Base-by-base conservation (phyloP, 2,888 invertebrate genomes). In the Drosophila percnosoma region DNA sequence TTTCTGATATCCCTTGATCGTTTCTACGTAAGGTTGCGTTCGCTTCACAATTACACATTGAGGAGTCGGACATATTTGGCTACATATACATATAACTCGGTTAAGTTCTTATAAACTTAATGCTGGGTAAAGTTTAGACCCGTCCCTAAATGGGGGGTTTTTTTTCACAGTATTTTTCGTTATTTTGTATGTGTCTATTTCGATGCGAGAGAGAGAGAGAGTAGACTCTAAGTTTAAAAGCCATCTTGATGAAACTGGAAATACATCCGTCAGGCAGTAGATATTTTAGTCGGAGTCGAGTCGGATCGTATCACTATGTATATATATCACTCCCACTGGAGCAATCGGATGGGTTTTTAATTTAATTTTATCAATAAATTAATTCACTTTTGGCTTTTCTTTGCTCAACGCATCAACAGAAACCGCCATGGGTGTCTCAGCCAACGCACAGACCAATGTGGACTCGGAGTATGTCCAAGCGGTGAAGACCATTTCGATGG, bases 371-470 rank as follows among this genome's bases (percentile, higher is more conserved):
- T 3, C 5, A 38, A 21, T 29, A 7, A 4, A 11, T 33, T 31
- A n/a, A 31, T 2, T 24, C 27, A 31, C 21, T 21, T 18, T 48
- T 27, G 13, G 1, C 31, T 18, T 7, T 54, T 0, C 6, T 2
- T n/a, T 49, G 1, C 8, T 27, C 18, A 21, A 42, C 21, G 21
- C 11, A 21, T 31, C 15, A 33, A 5, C n/a, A 96, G 97, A 98
- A 93, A 96, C 97, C 8, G 96, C 98, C 15, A 98, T 98, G 97
- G 98, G 97, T 0, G 95, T 95, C 13, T 94, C 95, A 34, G 93
- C 97, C 0, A 94, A 96, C 89, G 96, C 97, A 0, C 97, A 97
- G 91, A 93, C 93, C 8, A 93, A 96, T 87, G 93, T 94, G 10
- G 94, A 96, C 75, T 96, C 96, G 0, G 94, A 95, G 77, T 97